These are phyloP conservation scores for Ammodytes marinus DNA, from an alignment of 2,113 vertebrate genomes.

Conservation along the genomic window DNA sequence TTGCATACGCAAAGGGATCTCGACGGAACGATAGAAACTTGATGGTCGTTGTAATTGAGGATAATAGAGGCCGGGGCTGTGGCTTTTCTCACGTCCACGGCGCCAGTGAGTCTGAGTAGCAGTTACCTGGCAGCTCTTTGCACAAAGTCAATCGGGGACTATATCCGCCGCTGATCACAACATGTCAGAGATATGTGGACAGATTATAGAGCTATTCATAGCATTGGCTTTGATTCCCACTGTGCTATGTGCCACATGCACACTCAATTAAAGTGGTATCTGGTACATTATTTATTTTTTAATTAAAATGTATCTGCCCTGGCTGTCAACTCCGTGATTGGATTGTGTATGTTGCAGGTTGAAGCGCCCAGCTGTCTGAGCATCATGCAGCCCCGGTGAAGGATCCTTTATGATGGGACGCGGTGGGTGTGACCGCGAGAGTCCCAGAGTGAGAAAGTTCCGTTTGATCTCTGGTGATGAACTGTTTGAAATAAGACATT, in stretches of 20 bases:
- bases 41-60: slow-evolving; percentile 81
- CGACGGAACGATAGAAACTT: slow-evolving; percentile 78
- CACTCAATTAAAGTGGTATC: not conserved
- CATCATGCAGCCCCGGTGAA: slow-evolving; percentile 12
- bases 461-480: slow-evolving; percentile 71
- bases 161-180: slow-evolving; percentile 12
- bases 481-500: slow-evolving; percentile 57
- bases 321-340: not conserved
- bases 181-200: not conserved
- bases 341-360: not conserved
- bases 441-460: slow-evolving; percentile 69
- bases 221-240: not conserved
- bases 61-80: slow-evolving; percentile 78
- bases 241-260: not conserved
- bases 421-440: slow-evolving; percentile 33
- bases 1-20: slow-evolving; percentile 83
- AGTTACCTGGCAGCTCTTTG: slow-evolving; percentile 59
- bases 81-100: slow-evolving; percentile 79
- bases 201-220: too few relatives aligned
- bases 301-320: not conserved
- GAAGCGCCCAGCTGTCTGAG: slow-evolving; percentile 60
- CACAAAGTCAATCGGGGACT: slow-evolving; percentile 19
- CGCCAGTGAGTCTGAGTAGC: slow-evolving; percentile 83
- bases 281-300: too few relatives aligned
- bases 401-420: slow-evolving; percentile 37